These are phyloP conservation scores for Ancistrus triradiatus DNA, from an alignment of 2,113 vertebrate genomes.

Conservation along the genomic window DNA sequence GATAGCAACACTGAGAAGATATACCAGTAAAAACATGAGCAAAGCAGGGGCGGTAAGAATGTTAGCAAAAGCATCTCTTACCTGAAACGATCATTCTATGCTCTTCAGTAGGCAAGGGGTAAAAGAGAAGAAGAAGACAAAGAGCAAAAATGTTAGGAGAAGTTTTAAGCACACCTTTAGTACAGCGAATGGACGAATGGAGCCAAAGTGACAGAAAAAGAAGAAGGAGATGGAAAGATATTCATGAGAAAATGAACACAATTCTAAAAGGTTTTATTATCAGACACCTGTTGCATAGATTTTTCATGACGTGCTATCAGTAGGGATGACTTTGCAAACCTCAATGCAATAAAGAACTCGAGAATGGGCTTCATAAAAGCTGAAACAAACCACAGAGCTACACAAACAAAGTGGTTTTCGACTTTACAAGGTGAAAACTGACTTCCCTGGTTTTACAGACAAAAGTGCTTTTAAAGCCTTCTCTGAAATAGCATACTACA, in stretches of 20 bases:
- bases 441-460: not conserved
- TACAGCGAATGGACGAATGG: no score
- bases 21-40: constrained; percentile 1
- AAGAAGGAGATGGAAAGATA: not conserved
- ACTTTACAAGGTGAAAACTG: not conserved
- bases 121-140: constrained; percentile 34
- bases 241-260: constrained; percentile 15
- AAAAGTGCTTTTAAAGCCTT: constrained; percentile 19
- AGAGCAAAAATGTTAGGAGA: constrained; percentile 54
- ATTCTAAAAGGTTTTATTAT: constrained; percentile 5
- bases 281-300: not conserved
- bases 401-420: not conserved
- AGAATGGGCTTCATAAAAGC: constrained; percentile 8
- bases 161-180: no score
- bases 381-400: constrained; percentile 7
- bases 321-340: constrained; percentile 1
- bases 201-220: not conserved
- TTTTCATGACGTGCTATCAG: constrained; percentile 8
- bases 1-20: not conserved
- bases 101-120: constrained; percentile 73
- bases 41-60: constrained; percentile 4
- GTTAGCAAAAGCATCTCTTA: constrained; percentile 62
- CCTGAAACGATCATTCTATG: constrained; percentile 80
- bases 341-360: not conserved
- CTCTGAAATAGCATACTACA: not conserved